These are phyloP conservation scores for Rhabdomys dilectus DNA, from an alignment of 2,113 vertebrate species.

Conservation along the genomic window DNA sequence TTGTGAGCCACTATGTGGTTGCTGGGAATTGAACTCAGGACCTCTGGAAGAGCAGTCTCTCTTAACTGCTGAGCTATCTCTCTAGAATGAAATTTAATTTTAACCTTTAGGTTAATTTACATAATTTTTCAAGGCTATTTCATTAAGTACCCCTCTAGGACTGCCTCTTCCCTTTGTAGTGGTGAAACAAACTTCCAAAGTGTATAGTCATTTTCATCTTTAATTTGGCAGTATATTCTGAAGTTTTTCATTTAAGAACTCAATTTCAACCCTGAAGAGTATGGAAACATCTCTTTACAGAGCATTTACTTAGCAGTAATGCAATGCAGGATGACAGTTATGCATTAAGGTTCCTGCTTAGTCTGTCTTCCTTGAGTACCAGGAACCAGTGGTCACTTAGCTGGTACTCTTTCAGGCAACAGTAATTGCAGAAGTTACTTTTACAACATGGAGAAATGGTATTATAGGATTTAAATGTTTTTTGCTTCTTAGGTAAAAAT, in stretches of 20 bases:
- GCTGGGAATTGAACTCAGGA: no score
- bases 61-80: no score
- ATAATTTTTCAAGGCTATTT: constrained; percentile 37
- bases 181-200: not conserved
- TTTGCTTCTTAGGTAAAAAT: constrained; percentile 45
- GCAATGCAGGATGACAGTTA: constrained; percentile 26
- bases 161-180: not conserved
- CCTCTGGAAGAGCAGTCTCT: no score
- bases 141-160: not conserved
- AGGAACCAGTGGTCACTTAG: not conserved
- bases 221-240: constrained; percentile 4
- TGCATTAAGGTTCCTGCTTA: constrained; percentile 15
- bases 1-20: no score
- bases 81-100: constrained; percentile 19
- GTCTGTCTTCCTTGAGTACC: constrained; percentile 37
- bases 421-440: constrained; percentile 14
- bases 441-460: not conserved
- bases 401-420: constrained; percentile 20
- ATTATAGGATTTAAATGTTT: constrained; percentile 43
- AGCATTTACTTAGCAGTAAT: constrained; percentile 27
- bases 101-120: constrained; percentile 32
- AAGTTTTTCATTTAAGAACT: constrained; percentile 33
- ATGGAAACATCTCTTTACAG: not conserved
- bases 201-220: constrained; percentile 39
- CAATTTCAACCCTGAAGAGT: constrained; percentile 22